Base-by-base conservation (phyloP, 2,113 vertebrate genomes). In the Hiodon alosoides region DNA sequence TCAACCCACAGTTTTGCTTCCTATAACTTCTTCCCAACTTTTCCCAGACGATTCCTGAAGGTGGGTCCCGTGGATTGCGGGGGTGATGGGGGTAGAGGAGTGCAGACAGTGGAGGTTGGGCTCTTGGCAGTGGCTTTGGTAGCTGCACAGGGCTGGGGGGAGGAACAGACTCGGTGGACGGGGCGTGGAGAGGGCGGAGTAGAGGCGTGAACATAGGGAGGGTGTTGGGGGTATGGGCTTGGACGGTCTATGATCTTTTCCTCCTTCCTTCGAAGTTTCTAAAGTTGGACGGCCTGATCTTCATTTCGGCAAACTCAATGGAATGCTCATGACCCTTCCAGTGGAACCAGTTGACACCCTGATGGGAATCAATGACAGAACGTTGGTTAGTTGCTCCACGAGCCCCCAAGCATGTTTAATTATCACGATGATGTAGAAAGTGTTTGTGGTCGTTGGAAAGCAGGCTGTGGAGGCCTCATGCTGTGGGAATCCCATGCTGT, bases 321-420 rank as follows among this genome's bases (percentile, higher is more conserved):
- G 97, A 99, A 58, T 98, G 90, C 77, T 99, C 96, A 0, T 98
- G 97, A 76, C 97, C 97, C 82, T 98, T 99, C 97, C 97, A 98
- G 82, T 98, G 97, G 93, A 96, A 98, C 97, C 97, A 98, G 90
- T 98, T 99, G 14, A 99, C 90, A 0, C 97, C 97, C 97, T 99
- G 81, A 47, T 31, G 62, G 71, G 31, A 13, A 57, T 4, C 0
- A 5, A 52, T 2, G 68, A n/a, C 68, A 4, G 48, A n/a, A n/a
- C 13, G 2, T 68, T n/a, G 48, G 31, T 31, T 31, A 51, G 13
- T 50, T 59, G 47, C 3, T 8, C 10, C 2, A 3, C 65, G 17
- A 8, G 10, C 31, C 31, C 31, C 52, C 46, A 64, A 64, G 61
- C 5, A 16, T 64, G 11, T 16, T n/a, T 17, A 59, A 59, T 9